Evolutionary conservation across 1,140 invertebrate species (phyloP), one percentile per base, ranked within the genome.

Genomic region (Ceratina japonica): DNA sequence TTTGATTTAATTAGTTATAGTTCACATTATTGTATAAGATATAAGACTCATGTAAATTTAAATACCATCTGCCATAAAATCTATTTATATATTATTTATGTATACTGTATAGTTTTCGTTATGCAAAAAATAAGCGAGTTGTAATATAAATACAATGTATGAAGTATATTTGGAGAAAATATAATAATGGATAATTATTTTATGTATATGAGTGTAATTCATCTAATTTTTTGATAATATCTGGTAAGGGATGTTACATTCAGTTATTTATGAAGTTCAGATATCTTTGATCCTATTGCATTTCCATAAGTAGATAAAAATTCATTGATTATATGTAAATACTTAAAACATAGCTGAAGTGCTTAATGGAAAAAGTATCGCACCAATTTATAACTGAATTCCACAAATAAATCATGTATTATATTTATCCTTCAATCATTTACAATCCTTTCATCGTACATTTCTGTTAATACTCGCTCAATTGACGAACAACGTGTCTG

Each of bases 11-110:
- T 31, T 27, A 59, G 13, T 31, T 65, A 58, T 74, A 20, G 0
- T 56, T 13, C 61, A 68, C 10, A 63, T 65, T 51, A 27, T 27
- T 52, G 15, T 66, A 18, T 69, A 22, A 70, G 24, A 4, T 62
- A 22, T 70, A 65, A 37, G 51, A 74, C 49, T 74, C 24, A 1
- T n/a, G 10, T 22, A 18, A 62, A 44, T 5, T 37, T 44, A 64
- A 31, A 27, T n/a, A 2, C 10, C 51, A 51, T 73, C 37, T 79
- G 69, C 69, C 70, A 65, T 79, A 73, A 24, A 65, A 58, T 27
- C 52, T 49, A 54, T 79, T 73, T 73, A 64, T 73, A 20, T 49
- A 27, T 37, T 54, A 71, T 31, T 61, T 52, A 70, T 49, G 15
- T 51, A 27, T 58, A 49, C 62, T 15, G 22, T 72, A n/a, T 51